Base-by-base conservation (phyloP, 1,140 invertebrate species). In the Danaus melanippus region DNA sequence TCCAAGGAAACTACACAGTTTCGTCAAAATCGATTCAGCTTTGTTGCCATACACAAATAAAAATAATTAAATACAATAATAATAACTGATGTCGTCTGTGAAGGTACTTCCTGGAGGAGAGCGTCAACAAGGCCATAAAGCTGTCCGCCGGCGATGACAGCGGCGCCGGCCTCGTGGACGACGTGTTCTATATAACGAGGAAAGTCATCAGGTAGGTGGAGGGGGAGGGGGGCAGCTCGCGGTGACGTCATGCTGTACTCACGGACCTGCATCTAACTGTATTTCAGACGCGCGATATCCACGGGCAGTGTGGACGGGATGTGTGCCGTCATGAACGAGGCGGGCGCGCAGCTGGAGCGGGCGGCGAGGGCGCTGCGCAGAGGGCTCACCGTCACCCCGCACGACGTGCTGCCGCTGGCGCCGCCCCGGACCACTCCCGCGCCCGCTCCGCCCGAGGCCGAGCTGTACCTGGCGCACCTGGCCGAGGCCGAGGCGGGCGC, bases 171-270 rank as follows among this genome's bases (percentile, higher is more conserved):
- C 93, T 99, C 88, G 93, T 99, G 0, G 98, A 99, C 85, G 97
- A 99, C 88, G 93, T 98, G 3, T 99, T 99, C 84, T 99, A 97
- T 78, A 97, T 99, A 62, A 92, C 99, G 0, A 95, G 97, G 67
- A 99, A 99, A 88, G 97, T 96, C 74, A 94, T 99, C 41, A 92
- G 94, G 94, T 95, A 86, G 67, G 72, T 58, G 21, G 21, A 32
- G 21, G 21, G 21, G 17, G 17, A 5, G 5, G 17, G 17, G 17
- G 17, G n/a, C n/a, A n/a, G 17, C 2, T 21, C 17, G 17, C 17
- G 17, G 17, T 21, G 17, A 21, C 17, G 17, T 21, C 17, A 21
- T 21, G 5, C 17, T 1, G 17, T 21, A 21, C 17, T 21, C 2
- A 21, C 50, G 15, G 41, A 11, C 4, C n/a, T n/a, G n/a, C n/a